A percentile compares a stretch with the other conserved stretches of the same genome.
Conservation (phyloP, 2,888 invertebrate genomes). For the Proisotoma minuta region DNA sequence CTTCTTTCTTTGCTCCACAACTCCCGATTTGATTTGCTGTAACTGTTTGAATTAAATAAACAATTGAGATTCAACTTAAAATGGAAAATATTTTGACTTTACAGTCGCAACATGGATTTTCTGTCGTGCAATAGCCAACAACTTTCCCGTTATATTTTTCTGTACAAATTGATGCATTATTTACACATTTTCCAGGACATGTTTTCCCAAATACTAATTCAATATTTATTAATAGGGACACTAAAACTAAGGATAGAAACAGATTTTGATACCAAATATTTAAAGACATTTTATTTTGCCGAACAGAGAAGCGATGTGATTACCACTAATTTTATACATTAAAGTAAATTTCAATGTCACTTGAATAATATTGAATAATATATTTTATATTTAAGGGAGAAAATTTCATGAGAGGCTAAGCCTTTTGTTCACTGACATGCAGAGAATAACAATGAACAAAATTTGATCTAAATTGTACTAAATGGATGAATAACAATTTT, state of each 20-base stretch:
- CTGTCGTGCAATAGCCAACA: slow-evolving; percentile 39
- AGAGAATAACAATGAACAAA: too few species aligned
- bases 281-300: too few species aligned
- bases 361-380: too few species aligned
- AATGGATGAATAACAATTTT: background rate
- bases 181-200: slow-evolving; percentile 41
- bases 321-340: too few species aligned
- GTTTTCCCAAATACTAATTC: slow-evolving; percentile 1
- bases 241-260: background rate
- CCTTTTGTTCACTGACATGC: too few species aligned
- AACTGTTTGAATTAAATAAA: slow-evolving; percentile 11
- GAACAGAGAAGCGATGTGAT: too few species aligned
- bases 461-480: background rate
- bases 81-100: slow-evolving; percentile 12
- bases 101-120: slow-evolving; percentile 41
- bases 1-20: slow-evolving; percentile 26
- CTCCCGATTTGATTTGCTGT: slow-evolving; percentile 22
- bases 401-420: too few species aligned
- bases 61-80: too few species aligned
- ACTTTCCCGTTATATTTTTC: slow-evolving; percentile 38
- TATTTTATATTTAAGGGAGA: too few species aligned
- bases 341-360: too few species aligned
- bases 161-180: slow-evolving; percentile 27
- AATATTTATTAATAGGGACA: background rate
- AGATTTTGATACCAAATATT: too few species aligned